These are phyloP conservation scores for Halcyon badia DNA, from an alignment of 2,797 vertebrate genomes.

Conservation along the genomic window DNA sequence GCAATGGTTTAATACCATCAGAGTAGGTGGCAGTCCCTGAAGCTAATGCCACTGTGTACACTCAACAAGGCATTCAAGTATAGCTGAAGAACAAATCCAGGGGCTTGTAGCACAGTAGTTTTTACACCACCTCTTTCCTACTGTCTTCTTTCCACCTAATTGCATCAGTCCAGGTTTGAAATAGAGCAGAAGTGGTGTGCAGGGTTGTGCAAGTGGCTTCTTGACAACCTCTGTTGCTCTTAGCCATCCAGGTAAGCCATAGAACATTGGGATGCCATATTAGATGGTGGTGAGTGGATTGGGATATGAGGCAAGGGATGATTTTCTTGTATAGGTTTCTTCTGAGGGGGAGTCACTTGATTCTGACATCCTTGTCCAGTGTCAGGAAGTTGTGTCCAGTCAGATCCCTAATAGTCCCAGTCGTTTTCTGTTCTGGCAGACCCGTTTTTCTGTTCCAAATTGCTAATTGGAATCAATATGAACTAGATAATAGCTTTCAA, in stretches of 20 bases:
- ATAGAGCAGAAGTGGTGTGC: not conserved
- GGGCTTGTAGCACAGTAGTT: not conserved
- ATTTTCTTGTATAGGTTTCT: not conserved
- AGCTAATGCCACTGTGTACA: not conserved
- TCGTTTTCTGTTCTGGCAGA: not conserved
- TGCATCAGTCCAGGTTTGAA: not conserved
- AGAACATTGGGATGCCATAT: not conserved
- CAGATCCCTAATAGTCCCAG: not conserved
- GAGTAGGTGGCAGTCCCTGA: not conserved
- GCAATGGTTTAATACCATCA: not conserved
- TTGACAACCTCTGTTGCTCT: not conserved
- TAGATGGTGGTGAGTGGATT: not conserved
- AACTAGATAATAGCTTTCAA: constrained; percentile 9
- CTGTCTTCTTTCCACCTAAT: not conserved
- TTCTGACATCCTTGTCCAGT: not conserved
- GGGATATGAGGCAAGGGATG: not conserved
- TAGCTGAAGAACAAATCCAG: not conserved
- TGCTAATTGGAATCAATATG: not conserved
- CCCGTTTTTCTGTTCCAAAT: not conserved
- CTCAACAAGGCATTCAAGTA: not conserved
- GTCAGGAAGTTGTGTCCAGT: not conserved
- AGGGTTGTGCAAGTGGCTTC: not conserved
- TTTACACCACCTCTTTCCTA: not conserved
- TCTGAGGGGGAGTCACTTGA: not conserved
- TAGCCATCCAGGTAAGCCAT: not conserved